Evolutionary conservation across 2,113 vertebrate species (phyloP).

Genomic region (Rhineura floridana): DNA sequence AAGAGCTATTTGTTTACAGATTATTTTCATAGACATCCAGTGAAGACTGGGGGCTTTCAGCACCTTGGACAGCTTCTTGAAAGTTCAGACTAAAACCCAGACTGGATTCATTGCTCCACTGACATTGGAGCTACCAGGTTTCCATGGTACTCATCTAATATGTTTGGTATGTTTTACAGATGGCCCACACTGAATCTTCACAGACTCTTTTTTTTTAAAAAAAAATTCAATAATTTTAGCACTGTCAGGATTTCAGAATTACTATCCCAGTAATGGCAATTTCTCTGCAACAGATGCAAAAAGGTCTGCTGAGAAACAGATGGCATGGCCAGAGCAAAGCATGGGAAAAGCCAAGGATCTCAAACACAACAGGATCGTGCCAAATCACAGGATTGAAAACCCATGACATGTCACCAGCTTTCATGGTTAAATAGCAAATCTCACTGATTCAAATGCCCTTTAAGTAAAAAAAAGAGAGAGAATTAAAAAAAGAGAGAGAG

Average conservation of each 20-base stretch:
- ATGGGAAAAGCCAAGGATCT: neutral
- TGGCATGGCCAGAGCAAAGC: neutral
- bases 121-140: too few relatives aligned
- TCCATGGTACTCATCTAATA: too few relatives aligned
- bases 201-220: too few relatives aligned
- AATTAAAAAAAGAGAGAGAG: too few relatives aligned
- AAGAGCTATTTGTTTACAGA: neutral
- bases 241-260: neutral
- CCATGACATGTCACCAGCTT: neutral
- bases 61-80: too few relatives aligned
- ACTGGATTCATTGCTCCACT: too few relatives aligned
- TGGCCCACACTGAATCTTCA: neutral
- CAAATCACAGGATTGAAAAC: neutral
- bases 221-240: neutral
- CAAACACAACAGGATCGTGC: neutral
- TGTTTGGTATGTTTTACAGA: neutral
- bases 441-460: neutral
- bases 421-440: neutral
- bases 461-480: too few relatives aligned
- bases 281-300: constrained; percentile 1
- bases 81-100: too few relatives aligned
- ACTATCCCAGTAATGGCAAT: neutral
- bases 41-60: too few relatives aligned
- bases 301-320: constrained; percentile 2
- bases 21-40: neutral